These are phyloP conservation scores for Thamnophis elegans DNA, from an alignment of 2,797 vertebrate species.

Conservation along the genomic window DNA sequence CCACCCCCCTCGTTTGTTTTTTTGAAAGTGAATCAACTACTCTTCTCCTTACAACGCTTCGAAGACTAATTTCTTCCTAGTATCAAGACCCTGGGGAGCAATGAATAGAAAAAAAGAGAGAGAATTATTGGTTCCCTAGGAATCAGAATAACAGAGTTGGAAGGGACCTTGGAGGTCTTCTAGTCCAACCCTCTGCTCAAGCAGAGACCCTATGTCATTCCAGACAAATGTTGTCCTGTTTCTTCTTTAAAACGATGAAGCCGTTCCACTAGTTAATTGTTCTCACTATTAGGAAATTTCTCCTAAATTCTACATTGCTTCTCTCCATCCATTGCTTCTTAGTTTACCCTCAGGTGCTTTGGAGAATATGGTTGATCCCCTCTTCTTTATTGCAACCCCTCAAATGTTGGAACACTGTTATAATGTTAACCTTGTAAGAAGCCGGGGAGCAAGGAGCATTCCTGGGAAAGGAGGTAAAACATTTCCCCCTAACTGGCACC, in stretches of 20 bases:
- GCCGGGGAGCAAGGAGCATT: background rate
- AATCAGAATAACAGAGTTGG: background rate
- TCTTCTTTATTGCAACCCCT: background rate
- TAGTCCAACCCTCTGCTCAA: background rate
- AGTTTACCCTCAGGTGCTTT: too few species aligned
- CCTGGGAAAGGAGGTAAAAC: background rate
- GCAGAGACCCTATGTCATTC: too few species aligned
- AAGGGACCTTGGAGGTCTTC: background rate
- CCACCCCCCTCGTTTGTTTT: too few species aligned
- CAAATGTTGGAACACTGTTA: background rate
- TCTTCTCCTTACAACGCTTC: background rate
- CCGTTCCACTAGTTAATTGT: too few species aligned
- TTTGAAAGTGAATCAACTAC: background rate
- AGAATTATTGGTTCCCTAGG: background rate
- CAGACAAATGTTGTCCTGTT: too few species aligned
- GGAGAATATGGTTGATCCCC: too few species aligned
- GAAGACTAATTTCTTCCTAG: background rate
- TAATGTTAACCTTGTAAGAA: background rate
- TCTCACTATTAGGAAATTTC: too few species aligned
- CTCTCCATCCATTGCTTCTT: too few species aligned
- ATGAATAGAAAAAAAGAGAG: background rate
- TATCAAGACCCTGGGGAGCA: background rate
- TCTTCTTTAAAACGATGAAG: too few species aligned
- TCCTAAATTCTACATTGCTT: too few species aligned
- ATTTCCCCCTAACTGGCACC: background rate